phyloP scores from a whole-genome alignment of 2,888 invertebrate species.

The Cephus nigrinus region DNA sequence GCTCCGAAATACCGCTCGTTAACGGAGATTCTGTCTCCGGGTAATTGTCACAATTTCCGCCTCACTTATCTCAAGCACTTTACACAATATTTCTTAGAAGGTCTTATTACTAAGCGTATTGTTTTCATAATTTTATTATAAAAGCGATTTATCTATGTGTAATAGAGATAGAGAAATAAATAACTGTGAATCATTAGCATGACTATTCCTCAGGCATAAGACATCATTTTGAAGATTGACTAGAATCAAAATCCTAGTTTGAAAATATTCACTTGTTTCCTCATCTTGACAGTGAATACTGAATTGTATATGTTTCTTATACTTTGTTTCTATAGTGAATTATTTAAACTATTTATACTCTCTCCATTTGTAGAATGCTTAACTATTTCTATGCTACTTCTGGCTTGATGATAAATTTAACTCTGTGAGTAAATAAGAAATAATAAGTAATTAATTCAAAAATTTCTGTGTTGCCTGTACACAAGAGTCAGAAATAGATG shows the following conservation, averaged over 20 bases:
- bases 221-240: background rate
- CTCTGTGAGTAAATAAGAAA: background rate
- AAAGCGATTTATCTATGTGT: background rate
- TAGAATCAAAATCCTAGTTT: background rate
- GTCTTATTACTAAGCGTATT: background rate
- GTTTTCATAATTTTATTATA: background rate
- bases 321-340: background rate
- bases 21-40: background rate
- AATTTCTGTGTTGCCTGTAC: background rate
- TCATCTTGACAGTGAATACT: background rate
- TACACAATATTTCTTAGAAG: background rate
- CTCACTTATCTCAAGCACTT: background rate
- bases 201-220: background rate
- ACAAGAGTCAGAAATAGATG: background rate
- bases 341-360: background rate
- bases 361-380: background rate
- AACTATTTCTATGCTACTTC: background rate
- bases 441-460: background rate
- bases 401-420: background rate
- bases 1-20: background rate
- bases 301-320: background rate
- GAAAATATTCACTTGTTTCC: background rate
- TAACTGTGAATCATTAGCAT: background rate
- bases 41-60: background rate
- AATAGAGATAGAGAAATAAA: background rate